Percentiles rank a stretch among this genome's conserved stretches.
Evolutionary conservation across 2,888 invertebrate genomes (phyloP).

Genomic region (Drosophila diplacantha): DNA sequence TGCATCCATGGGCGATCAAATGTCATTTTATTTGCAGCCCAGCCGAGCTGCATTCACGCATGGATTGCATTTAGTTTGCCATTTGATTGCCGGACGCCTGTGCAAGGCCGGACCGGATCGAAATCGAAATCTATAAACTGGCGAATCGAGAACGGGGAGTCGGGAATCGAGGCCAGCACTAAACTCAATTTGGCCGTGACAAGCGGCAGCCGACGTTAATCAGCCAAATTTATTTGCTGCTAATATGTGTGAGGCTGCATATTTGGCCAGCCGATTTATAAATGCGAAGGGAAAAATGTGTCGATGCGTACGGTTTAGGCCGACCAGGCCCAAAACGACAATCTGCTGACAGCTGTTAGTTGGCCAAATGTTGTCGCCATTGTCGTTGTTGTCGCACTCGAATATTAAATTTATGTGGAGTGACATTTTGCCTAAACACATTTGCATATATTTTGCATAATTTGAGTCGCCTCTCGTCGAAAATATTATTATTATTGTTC

Average conservation of each 20-base stretch:
- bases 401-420: slow-evolving; percentile 58
- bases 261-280: slow-evolving; percentile 45
- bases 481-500: slow-evolving; percentile 31
- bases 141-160: neutral
- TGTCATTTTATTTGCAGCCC: slow-evolving; percentile 30
- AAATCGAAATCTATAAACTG: slow-evolving; percentile 12
- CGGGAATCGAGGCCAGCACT: neutral
- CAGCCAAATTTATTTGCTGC: slow-evolving; percentile 47
- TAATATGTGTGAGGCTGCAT: slow-evolving; percentile 35
- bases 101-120: slow-evolving; percentile 1
- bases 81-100: slow-evolving; percentile 8
- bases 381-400: slow-evolving; percentile 33
- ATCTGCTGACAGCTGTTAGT: slow-evolving; percentile 66
- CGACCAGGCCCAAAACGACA: slow-evolving; percentile 43
- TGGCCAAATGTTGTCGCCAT: slow-evolving; percentile 39
- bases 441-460: slow-evolving; percentile 62
- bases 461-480: slow-evolving; percentile 29
- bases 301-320: slow-evolving; percentile 15
- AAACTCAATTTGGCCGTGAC: slow-evolving; percentile 25
- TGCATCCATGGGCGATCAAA: slow-evolving; percentile 31
- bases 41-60: slow-evolving; percentile 23
- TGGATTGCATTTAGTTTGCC: slow-evolving; percentile 23
- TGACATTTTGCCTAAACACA: slow-evolving; percentile 64
- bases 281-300: slow-evolving; percentile 58
- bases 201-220: slow-evolving; percentile 44